Percentiles rank a stretch among this genome's conserved stretches.
Conservation (phyloP, 2,797 vertebrate species). For the Pseudocheirus occidentalis region DNA sequence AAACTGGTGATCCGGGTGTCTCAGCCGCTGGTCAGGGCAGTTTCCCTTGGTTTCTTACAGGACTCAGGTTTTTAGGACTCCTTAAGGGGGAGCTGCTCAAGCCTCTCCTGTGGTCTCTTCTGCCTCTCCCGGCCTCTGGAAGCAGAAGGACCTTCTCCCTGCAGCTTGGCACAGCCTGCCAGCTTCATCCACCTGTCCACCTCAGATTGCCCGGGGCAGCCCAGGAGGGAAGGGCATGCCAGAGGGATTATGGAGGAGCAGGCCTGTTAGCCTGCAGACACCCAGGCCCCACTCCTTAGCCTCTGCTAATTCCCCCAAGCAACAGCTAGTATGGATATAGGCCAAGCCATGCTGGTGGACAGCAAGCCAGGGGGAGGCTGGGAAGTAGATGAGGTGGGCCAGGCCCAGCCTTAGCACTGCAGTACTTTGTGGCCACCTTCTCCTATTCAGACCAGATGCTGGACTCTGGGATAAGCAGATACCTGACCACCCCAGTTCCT, state of each 20-base stretch:
- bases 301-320: neutral
- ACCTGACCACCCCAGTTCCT: neutral
- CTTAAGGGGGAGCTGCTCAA: neutral
- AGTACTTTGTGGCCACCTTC: neutral
- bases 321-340: neutral
- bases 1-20: neutral
- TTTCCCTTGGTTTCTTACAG: neutral
- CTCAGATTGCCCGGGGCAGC: constrained; percentile 13
- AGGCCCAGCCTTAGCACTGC: neutral
- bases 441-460: neutral
- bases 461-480: constrained; percentile 23
- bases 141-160: neutral
- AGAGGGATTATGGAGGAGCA: neutral
- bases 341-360: neutral
- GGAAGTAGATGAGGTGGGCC: neutral
- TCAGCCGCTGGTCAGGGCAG: neutral
- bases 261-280: neutral
- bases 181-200: neutral
- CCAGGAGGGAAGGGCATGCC: constrained; percentile 21
- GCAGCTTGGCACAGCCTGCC: neutral
- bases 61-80: neutral
- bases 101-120: neutral
- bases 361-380: neutral
- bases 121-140: neutral
- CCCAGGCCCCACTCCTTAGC: neutral